Evolutionary conservation across 2,888 invertebrate genomes (phyloP).

Genomic region (Heterodera filipjevi): DNA sequence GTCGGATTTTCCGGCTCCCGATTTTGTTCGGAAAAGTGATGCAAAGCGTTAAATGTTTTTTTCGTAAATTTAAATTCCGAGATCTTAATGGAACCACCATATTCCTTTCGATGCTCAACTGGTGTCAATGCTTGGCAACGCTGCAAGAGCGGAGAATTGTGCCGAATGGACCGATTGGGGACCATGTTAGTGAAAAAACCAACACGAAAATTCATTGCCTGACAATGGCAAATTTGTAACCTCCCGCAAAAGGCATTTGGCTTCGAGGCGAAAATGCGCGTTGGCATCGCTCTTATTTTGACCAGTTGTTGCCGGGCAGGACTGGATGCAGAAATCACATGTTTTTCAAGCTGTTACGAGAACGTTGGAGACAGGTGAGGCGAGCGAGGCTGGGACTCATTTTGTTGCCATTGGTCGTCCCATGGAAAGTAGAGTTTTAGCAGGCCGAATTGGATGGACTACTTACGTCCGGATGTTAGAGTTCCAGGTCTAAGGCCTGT

Average conservation of each 20-base stretch:
- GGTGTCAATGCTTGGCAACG: conserved; percentile 62
- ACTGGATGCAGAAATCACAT: conserved; percentile 63
- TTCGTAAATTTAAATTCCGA: no score
- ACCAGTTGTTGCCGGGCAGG: conserved; percentile 60
- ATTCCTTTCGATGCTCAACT: conserved; percentile 47
- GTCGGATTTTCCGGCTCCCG: no score
- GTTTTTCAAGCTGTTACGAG: conserved; percentile 60
- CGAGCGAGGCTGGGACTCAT: background rate
- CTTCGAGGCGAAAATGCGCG: conserved; percentile 52
- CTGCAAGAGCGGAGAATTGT: conserved; percentile 49
- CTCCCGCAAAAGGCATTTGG: conserved; percentile 48
- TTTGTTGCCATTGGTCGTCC: no score
- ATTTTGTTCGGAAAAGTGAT: no score
- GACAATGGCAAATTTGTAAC: background rate
- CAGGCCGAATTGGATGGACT: background rate
- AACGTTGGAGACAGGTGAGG: conserved; percentile 60
- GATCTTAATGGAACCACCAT: no score
- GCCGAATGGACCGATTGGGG: conserved; percentile 62
- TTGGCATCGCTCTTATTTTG: conserved; percentile 57
- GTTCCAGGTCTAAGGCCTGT: no score
- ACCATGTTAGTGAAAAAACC: conserved; percentile 44
- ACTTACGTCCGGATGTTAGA: no score
- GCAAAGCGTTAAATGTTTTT: no score
- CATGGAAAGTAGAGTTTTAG: background rate
- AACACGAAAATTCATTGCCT: background rate